Base-by-base conservation (phyloP, 2,888 invertebrate genomes). In the Rhingia campestris region DNA sequence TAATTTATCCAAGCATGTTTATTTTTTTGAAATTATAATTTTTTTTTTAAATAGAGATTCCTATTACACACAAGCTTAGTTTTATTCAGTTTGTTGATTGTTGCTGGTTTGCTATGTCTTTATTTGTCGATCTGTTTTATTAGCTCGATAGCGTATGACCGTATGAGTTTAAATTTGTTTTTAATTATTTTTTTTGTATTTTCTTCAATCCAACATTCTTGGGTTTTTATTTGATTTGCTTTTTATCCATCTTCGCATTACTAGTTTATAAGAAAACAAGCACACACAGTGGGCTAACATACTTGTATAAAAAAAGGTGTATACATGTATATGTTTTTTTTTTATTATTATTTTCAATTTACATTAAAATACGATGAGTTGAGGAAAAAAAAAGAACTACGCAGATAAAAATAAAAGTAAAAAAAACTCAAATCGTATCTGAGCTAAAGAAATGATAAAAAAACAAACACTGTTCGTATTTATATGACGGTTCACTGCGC, bases 341-440 rank as follows among this genome's bases (percentile, higher is more conserved):
- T 53, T 54, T 53, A 53, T 37, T 66, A 39, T 58, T 56, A 39
- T 39, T 58, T 64, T 56, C 41, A 56, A 64, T 74, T 74, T 41
- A 64, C 74, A 58, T 74, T 74, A 56, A 41, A 72, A 72, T 72
- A 61, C 72, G 56, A 12, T 22, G 47, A 64, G 39, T 53, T 64
- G 49, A 59, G 22, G 22, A 22, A 22, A 22, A 22, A 22, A 22
- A 58, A 67, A 41, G 56, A 67, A 66, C 49, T 58, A 64, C 39
- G 49, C 54, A 47, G 39, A 63, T 33, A 37, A 33, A 58, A 70
- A 37, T 58, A 45, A 47, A 49, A 51, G 32, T 45, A 51, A 41
- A 59, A 53, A 41, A 41, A 14, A 35, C 41, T 41, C 12, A 59
- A 81, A 81, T 33, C 51, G 63, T 76, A 61, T 67, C 58, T 67